A percentile compares a stretch with the other conserved stretches of the same genome.
Evolutionary conservation across 1,140 invertebrate species (phyloP).

Genomic region (Dreissena polymorpha): DNA sequence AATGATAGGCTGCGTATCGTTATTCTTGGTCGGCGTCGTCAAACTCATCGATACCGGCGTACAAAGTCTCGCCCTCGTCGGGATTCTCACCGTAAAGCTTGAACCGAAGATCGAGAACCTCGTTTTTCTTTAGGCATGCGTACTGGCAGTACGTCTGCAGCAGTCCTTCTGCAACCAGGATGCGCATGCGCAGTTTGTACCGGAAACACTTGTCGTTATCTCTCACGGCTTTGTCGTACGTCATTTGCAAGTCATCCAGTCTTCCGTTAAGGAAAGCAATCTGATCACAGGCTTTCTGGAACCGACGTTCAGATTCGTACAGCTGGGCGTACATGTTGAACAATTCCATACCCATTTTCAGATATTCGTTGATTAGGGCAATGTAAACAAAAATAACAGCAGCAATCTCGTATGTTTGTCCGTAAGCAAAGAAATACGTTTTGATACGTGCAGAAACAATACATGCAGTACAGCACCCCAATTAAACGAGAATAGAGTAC

Average conservation of each 20-base stretch:
- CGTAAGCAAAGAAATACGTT: background rate
- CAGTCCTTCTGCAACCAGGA: constrained; percentile 10
- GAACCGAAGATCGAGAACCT: constrained; percentile 27
- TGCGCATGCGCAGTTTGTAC: constrained; percentile 37
- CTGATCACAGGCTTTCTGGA: constrained; percentile 26
- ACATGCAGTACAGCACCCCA: background rate
- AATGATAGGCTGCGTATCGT: no score
- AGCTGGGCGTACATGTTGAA: constrained; percentile 30
- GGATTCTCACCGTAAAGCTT: constrained; percentile 35
- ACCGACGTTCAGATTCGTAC: constrained; percentile 22
- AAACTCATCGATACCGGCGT: background rate
- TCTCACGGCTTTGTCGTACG: background rate
- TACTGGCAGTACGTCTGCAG: constrained; percentile 27
- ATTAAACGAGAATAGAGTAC: background rate
- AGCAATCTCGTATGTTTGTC: background rate
- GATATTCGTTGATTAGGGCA: no score
- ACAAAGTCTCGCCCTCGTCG: constrained; percentile 16
- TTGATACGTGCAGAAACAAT: constrained; percentile 4
- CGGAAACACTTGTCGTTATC: constrained; percentile 19
- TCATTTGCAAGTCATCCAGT: background rate
- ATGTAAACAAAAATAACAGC: no score
- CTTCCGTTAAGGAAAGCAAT: constrained; percentile 21
- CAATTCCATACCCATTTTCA: constrained; percentile 17
- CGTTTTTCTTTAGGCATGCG: constrained; percentile 31
- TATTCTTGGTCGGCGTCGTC: background rate